These are phyloP conservation scores for Albula goreensis DNA, from an alignment of 2,113 vertebrate genomes.

Conservation along the genomic window DNA sequence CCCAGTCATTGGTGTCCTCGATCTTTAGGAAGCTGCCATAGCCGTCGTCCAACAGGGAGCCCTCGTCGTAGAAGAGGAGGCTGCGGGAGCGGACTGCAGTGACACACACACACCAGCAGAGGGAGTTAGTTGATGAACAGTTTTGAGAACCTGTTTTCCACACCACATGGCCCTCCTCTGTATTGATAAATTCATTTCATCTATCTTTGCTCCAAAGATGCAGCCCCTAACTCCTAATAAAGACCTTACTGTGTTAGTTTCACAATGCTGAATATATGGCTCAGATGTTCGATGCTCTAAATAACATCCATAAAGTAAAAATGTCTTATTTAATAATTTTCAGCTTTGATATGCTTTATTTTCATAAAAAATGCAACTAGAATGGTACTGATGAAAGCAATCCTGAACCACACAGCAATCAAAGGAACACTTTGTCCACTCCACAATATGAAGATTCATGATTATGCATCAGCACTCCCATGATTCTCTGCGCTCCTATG, in stretches of 20 bases:
- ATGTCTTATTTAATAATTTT: background rate
- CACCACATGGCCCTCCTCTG: background rate
- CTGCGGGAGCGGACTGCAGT: conserved; percentile 90
- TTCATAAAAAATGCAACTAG: background rate
- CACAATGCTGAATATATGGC: background rate
- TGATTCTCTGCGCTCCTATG: conserved; percentile 2
- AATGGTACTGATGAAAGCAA: background rate
- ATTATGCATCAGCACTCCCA: background rate
- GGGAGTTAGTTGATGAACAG: background rate
- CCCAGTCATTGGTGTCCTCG: conserved; percentile 78
- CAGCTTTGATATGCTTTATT: background rate
- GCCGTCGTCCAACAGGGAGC: conserved; percentile 80
- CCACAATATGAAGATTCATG: background rate
- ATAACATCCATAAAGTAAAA: background rate
- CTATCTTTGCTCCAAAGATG: background rate
- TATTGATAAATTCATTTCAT: too few species aligned
- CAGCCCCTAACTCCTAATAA: background rate
- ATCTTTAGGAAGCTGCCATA: conserved; percentile 71
- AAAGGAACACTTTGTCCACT: too few species aligned
- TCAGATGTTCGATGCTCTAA: background rate
- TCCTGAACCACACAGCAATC: background rate
- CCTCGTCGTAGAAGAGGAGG: conserved; percentile 93
- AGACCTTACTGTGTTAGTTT: background rate
- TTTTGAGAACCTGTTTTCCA: background rate
- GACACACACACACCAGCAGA: conserved; percentile 24